Conservation (phyloP, 2,888 invertebrate genomes). For the Harpalus rubripes region DNA sequence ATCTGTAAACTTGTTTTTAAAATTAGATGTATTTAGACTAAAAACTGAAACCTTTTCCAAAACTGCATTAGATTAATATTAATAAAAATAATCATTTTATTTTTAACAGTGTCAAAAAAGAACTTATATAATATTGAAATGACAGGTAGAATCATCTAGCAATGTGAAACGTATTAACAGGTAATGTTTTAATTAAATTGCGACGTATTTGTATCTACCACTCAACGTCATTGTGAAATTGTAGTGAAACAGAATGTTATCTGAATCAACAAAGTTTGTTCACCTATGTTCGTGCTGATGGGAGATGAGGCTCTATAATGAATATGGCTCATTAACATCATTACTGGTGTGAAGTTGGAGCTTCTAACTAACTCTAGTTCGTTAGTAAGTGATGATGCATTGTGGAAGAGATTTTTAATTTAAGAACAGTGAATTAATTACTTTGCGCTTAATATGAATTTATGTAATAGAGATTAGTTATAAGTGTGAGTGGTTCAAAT, state of each 20-base stretch:
- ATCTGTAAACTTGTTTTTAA: too few species aligned
- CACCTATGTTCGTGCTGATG: slow-evolving; percentile 21
- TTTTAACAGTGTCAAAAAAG: too few species aligned
- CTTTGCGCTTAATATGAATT: background rate
- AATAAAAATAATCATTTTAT: too few species aligned
- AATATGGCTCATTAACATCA: slow-evolving; percentile 58
- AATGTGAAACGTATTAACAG: background rate
- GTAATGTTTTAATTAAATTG: background rate
- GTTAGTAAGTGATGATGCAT: slow-evolving; percentile 41
- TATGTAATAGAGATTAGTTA: too few species aligned
- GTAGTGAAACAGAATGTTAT: background rate
- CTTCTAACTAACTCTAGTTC: slow-evolving; percentile 19
- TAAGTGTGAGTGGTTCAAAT: too few species aligned
- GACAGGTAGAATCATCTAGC: too few species aligned
- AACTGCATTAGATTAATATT: too few species aligned
- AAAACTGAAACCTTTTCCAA: too few species aligned
- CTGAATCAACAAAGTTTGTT: slow-evolving; percentile 11
- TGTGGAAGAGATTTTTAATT: slow-evolving; percentile 38
- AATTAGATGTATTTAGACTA: too few species aligned
- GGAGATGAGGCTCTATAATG: slow-evolving; percentile 31
- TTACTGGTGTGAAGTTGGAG: slow-evolving; percentile 60
- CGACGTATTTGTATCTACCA: background rate
- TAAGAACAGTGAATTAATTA: slow-evolving; percentile 21
- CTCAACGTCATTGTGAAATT: background rate
- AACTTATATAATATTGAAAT: too few species aligned